Percentiles rank a stretch among this genome's conserved stretches.
Conservation (phyloP, 2,113 vertebrate genomes). For the Thryonomys swinderianus region DNA sequence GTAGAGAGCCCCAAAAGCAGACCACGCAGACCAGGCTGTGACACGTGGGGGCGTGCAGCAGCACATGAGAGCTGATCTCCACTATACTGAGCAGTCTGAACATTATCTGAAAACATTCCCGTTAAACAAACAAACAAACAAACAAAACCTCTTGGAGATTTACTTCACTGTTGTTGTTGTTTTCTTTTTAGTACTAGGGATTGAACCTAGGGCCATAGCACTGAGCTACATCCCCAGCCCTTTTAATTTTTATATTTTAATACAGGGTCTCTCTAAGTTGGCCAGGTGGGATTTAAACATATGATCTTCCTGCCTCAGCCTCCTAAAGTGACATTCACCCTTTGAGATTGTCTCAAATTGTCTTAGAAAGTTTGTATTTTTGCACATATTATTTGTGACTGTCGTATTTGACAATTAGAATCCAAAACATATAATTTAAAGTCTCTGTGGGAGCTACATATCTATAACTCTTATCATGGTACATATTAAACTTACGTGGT, state of each 20-base stretch:
- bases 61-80: not conserved
- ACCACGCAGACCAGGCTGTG: not conserved
- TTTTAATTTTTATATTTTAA: not conserved
- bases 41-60: not conserved
- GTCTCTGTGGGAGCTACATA: not conserved
- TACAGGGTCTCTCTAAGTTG: not conserved
- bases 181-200: not conserved
- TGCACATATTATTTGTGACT: not conserved
- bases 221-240: not conserved
- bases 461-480: not conserved
- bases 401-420: not conserved
- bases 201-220: not conserved
- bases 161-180: not conserved
- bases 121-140: not conserved
- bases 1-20: not conserved
- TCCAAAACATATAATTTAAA: not conserved
- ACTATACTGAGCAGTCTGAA: not conserved
- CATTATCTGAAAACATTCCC: not conserved
- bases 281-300: not conserved
- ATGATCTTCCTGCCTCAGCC: not conserved
- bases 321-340: not conserved
- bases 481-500: not conserved
- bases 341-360: not conserved
- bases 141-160: not conserved
- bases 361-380: slow-evolving; percentile 3